Conservation (phyloP, 2,797 vertebrate genomes). For the Falco concolor region DNA sequence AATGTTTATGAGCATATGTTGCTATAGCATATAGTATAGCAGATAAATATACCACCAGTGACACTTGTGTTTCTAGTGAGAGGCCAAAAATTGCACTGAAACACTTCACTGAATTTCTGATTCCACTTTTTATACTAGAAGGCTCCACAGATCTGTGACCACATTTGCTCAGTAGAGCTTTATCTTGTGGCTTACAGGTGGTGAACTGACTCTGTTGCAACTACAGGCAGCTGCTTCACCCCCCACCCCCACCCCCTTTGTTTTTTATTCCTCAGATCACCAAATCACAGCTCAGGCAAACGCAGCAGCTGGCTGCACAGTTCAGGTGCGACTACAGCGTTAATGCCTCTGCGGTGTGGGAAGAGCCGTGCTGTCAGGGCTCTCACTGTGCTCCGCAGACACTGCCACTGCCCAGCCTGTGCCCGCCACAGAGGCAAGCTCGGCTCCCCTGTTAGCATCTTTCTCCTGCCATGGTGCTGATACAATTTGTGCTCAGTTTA, state of each 20-base stretch:
- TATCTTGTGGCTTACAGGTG: neutral
- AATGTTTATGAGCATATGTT: neutral
- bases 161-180: neutral
- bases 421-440: neutral
- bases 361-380: neutral
- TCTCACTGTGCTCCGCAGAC: neutral
- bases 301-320: accelerated
- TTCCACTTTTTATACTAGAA: neutral
- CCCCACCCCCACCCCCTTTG: too few species aligned
- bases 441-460: neutral
- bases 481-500: neutral
- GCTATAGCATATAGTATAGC: neutral
- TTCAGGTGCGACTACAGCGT: accelerated
- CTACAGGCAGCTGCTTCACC: neutral
- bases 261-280: neutral
- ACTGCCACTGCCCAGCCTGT: neutral
- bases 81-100: neutral
- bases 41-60: neutral
- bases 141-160: neutral
- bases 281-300: neutral
- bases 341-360: neutral
- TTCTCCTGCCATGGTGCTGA: neutral
- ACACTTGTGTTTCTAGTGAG: neutral
- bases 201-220: neutral
- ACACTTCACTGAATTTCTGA: neutral